Evolutionary conservation across 2,113 vertebrate species (phyloP).

Genomic region (Astur gentilis): DNA sequence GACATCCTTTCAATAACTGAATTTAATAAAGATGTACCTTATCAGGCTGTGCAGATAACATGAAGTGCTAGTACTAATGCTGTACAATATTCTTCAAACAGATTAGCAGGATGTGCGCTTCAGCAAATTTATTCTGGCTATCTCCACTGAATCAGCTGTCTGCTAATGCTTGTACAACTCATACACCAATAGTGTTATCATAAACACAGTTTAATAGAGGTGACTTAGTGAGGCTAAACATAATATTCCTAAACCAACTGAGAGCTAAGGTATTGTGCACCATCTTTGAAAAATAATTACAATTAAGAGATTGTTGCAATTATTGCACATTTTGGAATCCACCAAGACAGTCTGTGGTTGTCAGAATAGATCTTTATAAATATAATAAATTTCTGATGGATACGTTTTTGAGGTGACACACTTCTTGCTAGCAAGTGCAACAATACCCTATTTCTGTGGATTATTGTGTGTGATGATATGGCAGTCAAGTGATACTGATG

Average conservation of each 20-base stretch:
- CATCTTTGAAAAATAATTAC: constrained; percentile 51
- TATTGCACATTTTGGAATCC: constrained; percentile 27
- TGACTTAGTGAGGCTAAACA: constrained; percentile 76
- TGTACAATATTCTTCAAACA: constrained; percentile 90
- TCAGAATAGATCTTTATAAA: constrained; percentile 4
- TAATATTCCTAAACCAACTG: constrained; percentile 69
- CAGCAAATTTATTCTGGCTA: constrained; percentile 84
- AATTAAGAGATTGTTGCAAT: constrained; percentile 24
- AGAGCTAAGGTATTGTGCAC: constrained; percentile 31
- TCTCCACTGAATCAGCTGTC: constrained; percentile 87
- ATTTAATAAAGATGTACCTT: constrained; percentile 99
- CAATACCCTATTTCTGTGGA: background rate
- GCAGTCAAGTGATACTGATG: constrained; percentile 21
- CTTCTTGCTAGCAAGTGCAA: constrained; percentile 6
- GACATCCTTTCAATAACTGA: constrained; percentile 87
- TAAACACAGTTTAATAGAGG: constrained; percentile 82
- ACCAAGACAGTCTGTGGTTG: background rate
- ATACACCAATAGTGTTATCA: constrained; percentile 77
- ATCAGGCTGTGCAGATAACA: constrained; percentile 91
- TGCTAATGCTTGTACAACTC: constrained; percentile 82
- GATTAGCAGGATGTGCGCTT: constrained; percentile 82
- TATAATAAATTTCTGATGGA: background rate
- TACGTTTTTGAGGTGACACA: constrained; percentile 5
- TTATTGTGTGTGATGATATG: constrained; percentile 20
- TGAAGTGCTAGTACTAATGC: constrained; percentile 90